Evolutionary conservation across 2,113 vertebrate genomes (phyloP).

Genomic region (Rhombomys opimus): DNA sequence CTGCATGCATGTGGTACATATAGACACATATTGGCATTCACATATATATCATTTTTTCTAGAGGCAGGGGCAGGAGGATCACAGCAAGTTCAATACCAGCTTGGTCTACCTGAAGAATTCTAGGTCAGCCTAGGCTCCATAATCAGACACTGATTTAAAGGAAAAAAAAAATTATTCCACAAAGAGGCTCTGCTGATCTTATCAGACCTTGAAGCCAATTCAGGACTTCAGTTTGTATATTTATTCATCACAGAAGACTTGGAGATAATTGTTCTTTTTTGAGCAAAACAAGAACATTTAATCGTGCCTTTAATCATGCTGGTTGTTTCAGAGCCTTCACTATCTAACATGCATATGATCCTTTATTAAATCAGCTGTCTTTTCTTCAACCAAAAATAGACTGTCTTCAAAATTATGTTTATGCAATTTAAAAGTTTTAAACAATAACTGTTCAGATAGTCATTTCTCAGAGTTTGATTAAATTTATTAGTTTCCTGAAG

Average conservation of each 20-base stretch:
- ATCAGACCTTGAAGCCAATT: neutral
- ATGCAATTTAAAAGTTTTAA: conserved; percentile 77
- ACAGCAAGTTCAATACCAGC: neutral
- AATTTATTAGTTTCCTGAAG: conserved; percentile 65
- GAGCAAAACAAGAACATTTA: conserved; percentile 47
- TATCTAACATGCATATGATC: neutral
- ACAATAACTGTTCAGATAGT: conserved; percentile 63
- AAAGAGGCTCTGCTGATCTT: neutral
- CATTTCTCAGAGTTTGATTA: conserved; percentile 71
- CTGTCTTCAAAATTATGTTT: conserved; percentile 76
- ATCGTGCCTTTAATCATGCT: conserved; percentile 54
- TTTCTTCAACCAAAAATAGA: conserved; percentile 29
- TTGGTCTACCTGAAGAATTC: neutral
- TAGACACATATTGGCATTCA: neutral
- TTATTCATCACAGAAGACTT: conserved; percentile 15
- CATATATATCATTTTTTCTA: neutral
- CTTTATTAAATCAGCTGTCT: conserved; percentile 67
- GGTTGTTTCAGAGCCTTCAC: neutral
- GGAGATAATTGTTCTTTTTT: conserved; percentile 58
- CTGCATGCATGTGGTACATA: neutral
- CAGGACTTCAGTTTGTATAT: conserved; percentile 1
- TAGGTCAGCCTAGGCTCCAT: neutral
- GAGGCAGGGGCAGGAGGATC: neutral
- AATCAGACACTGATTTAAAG: neutral
- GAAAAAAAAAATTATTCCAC: neutral